Percentiles rank a stretch among this genome's conserved stretches.
These are phyloP conservation scores for Caenorhabditis sp. DNA, from an alignment of 2,888 invertebrate species.

Conservation along the genomic window DNA sequence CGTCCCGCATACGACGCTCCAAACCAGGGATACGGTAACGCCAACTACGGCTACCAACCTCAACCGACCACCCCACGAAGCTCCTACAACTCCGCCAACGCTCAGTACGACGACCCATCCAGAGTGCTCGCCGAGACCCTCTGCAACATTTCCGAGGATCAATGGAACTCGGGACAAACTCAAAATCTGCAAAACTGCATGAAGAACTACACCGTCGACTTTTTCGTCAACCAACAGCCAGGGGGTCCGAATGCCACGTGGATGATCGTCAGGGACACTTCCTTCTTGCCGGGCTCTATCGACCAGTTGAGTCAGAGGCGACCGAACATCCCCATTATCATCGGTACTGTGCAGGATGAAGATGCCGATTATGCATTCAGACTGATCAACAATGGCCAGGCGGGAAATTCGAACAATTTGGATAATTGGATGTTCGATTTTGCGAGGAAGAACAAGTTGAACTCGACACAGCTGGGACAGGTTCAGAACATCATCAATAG, in stretches of 20 bases:
- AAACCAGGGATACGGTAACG: constrained; percentile 54
- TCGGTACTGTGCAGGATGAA: constrained; percentile 78
- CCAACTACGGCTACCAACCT: constrained; percentile 47
- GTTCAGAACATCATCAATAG: constrained; percentile 57
- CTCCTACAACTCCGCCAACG: constrained; percentile 55
- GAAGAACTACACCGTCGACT: constrained; percentile 74
- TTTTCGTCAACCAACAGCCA: constrained; percentile 71
- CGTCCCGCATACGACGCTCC: constrained; percentile 61
- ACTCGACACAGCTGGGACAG: constrained; percentile 54
- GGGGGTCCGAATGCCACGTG: constrained; percentile 70
- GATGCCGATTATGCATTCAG: constrained; percentile 76
- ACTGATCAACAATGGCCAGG: constrained; percentile 68
- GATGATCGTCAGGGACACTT: constrained; percentile 76
- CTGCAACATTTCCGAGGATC: constrained; percentile 71
- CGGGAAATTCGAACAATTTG: constrained; percentile 63
- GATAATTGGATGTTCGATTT: constrained; percentile 75
- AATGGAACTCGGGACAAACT: constrained; percentile 70
- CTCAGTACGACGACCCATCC: constrained; percentile 68
- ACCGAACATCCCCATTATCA: constrained; percentile 76
- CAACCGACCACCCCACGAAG: constrained; percentile 30
- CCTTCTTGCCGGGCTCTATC: constrained; percentile 72
- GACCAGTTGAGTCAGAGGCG: constrained; percentile 61
- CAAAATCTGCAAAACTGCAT: constrained; percentile 71
- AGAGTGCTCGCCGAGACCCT: constrained; percentile 66
- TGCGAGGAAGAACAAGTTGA: constrained; percentile 74